A percentile compares a stretch with the other conserved stretches of the same genome.
Evolutionary conservation across 2,888 invertebrate genomes (phyloP).

Genomic region (Tetropium fuscum): DNA sequence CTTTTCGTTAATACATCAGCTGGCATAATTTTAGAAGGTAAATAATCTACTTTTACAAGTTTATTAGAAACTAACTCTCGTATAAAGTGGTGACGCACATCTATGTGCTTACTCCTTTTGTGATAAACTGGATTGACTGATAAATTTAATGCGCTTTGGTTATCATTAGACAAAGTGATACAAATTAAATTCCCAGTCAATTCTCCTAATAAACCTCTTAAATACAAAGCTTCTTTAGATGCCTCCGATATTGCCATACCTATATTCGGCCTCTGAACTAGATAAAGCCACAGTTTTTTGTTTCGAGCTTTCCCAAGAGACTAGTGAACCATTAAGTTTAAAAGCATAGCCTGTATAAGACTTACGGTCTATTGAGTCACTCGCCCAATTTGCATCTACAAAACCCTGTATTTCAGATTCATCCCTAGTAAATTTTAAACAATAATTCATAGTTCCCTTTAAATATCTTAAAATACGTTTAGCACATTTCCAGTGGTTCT

Average conservation of each 20-base stretch:
- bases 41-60: slow-evolving; percentile 17
- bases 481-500: too few relatives aligned
- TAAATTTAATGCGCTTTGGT: slow-evolving; percentile 28
- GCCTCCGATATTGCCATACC: slow-evolving; percentile 23
- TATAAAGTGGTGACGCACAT: slow-evolving; percentile 35
- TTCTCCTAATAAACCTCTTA: slow-evolving; percentile 30
- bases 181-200: slow-evolving; percentile 6
- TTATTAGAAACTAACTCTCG: slow-evolving; percentile 28
- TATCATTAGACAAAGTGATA: slow-evolving; percentile 27
- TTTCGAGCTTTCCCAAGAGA: slow-evolving; percentile 34
- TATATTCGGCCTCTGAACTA: slow-evolving; percentile 24
- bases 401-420: slow-evolving; percentile 25
- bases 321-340: slow-evolving; percentile 9
- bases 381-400: slow-evolving; percentile 33
- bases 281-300: slow-evolving; percentile 23
- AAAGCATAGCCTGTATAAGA: slow-evolving; percentile 35
- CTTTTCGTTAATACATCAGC: not conserved
- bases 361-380: slow-evolving; percentile 22
- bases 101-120: slow-evolving; percentile 32
- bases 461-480: slow-evolving; percentile 27
- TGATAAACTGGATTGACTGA: slow-evolving; percentile 27
- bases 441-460: slow-evolving; percentile 14
- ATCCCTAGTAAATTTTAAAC: slow-evolving; percentile 13
- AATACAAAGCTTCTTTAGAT: slow-evolving; percentile 28
- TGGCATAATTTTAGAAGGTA: slow-evolving; percentile 25